Evolutionary conservation across 2,113 vertebrate species (phyloP).

Genomic region (Rhinichthys klamathensis): DNA sequence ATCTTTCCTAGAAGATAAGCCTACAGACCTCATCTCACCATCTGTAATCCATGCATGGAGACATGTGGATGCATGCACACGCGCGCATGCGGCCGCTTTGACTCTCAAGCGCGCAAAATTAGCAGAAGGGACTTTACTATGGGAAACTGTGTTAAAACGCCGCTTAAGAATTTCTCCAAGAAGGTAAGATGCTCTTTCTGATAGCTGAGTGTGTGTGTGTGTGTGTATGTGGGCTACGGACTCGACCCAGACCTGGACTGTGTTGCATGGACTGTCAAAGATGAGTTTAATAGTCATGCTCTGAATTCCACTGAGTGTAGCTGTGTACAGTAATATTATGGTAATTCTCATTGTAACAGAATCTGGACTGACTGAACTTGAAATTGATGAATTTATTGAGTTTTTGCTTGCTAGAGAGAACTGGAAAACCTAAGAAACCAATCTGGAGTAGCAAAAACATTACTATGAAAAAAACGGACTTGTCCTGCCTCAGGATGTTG

Average conservation of each 20-base stretch:
- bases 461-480: not conserved
- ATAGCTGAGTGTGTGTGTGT: slow-evolving; percentile 3
- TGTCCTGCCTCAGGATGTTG: not conserved
- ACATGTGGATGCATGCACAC: slow-evolving; percentile 61
- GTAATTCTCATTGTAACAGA: not conserved
- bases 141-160: slow-evolving; percentile 99
- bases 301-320: not conserved
- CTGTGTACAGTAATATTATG: not conserved
- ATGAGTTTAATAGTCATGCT: slow-evolving; percentile 15
- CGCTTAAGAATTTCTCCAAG: slow-evolving; percentile 91
- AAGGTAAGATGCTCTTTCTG: slow-evolving; percentile 84
- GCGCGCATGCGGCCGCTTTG: slow-evolving; percentile 58
- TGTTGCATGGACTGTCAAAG: slow-evolving; percentile 2
- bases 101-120: slow-evolving; percentile 64
- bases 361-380: not conserved
- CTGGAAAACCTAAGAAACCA: not conserved
- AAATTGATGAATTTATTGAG: not conserved
- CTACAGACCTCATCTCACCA: slow-evolving; percentile 62
- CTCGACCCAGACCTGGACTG: slow-evolving; percentile 2
- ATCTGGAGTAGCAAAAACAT: not conserved
- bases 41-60: slow-evolving; percentile 73
- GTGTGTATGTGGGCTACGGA: slow-evolving; percentile 13
- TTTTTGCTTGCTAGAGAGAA: not conserved
- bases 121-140: slow-evolving; percentile 77
- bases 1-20: slow-evolving; percentile 78